Conservation (phyloP, 2,888 invertebrate genomes). For the Rhagonycha lutea region DNA sequence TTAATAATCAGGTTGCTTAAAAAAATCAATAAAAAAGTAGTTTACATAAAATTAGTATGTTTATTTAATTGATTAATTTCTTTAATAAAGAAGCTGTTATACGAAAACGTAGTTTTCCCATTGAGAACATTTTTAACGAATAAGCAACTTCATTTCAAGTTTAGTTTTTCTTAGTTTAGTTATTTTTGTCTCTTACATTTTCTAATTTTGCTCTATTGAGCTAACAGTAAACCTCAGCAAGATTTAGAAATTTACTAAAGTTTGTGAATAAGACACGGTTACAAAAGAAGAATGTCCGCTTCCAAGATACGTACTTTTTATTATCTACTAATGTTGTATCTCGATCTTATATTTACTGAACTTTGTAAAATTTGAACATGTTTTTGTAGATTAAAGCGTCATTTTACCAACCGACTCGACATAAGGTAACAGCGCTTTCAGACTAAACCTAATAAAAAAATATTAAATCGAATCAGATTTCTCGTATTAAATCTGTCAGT, state of each 20-base stretch:
- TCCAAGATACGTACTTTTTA: not conserved
- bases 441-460: not conserved
- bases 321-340: not conserved
- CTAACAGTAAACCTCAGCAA: conserved; percentile 2
- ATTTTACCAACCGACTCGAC: not conserved
- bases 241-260: not conserved
- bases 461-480: not conserved
- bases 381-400: not conserved
- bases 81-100: too few species aligned
- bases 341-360: not conserved
- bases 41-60: too few species aligned
- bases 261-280: not conserved
- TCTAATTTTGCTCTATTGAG: conserved; percentile 3
- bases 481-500: not conserved
- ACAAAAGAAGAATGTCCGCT: not conserved
- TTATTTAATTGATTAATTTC: too few species aligned
- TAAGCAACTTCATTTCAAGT: not conserved
- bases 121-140: not conserved
- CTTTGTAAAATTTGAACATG: not conserved
- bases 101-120: not conserved
- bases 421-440: not conserved
- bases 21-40: too few species aligned
- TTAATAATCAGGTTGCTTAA: too few species aligned
- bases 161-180: conserved; percentile 11
- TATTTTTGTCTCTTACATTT: conserved; percentile 13